Percentiles rank a stretch among this genome's conserved stretches.
These are phyloP conservation scores for Neotoxoptera formosana DNA, from an alignment of 1,140 invertebrate species.

Conservation along the genomic window DNA sequence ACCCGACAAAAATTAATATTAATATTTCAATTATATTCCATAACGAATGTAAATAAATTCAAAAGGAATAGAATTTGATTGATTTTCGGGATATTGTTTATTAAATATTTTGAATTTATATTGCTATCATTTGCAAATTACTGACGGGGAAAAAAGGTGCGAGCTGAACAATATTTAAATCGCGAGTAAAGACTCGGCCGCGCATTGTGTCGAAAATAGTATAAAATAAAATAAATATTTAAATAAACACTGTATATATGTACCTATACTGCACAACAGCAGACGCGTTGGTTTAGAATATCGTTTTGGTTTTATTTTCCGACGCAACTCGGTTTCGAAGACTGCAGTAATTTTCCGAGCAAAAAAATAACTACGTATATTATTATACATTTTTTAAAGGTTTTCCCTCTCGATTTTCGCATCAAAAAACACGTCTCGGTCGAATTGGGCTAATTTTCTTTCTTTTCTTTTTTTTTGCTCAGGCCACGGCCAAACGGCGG, in stretches of 20 bases:
- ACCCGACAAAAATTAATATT: neutral
- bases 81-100: neutral
- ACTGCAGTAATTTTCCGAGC: neutral
- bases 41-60: neutral
- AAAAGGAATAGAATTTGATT: neutral
- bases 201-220: neutral
- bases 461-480: neutral
- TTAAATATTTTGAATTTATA: conserved; percentile 13
- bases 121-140: neutral
- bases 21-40: conserved; percentile 11
- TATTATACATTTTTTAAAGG: conserved; percentile 18
- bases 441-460: conserved; percentile 5
- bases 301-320: neutral
- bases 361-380: conserved; percentile 20
- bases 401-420: conserved; percentile 3
- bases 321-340: neutral
- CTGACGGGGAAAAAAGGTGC: neutral
- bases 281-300: neutral
- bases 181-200: neutral
- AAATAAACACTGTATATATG: neutral
- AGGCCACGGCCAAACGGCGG: neutral
- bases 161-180: neutral
- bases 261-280: neutral
- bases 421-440: conserved; percentile 10
- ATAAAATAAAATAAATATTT: neutral